Percentiles rank a stretch among this genome's conserved stretches.
Evolutionary conservation across 2,797 vertebrate genomes (phyloP).

Genomic region (Hirundo rustica): DNA sequence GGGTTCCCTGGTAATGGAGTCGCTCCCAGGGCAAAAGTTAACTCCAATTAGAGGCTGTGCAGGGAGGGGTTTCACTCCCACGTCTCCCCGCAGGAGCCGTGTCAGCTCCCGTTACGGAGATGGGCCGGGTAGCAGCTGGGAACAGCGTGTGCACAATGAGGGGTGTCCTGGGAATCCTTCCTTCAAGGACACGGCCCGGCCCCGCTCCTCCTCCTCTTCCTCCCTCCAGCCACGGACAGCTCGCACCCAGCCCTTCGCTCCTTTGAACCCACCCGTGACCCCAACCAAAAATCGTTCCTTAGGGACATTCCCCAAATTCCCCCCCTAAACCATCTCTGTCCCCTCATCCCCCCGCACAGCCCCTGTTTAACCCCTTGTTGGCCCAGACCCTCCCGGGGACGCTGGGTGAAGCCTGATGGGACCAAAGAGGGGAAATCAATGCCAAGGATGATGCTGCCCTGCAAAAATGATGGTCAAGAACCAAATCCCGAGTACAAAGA

Average conservation of each 20-base stretch:
- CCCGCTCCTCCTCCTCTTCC: not conserved
- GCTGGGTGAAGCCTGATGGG: not conserved
- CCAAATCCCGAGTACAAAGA: too few relatives aligned
- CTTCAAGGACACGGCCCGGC: not conserved
- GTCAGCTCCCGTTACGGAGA: slow-evolving; percentile 59
- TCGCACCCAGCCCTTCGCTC: rapidly evolving
- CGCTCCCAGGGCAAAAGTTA: slow-evolving; percentile 50
- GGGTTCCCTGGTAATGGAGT: slow-evolving; percentile 41
- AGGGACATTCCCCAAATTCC: rapidly evolving
- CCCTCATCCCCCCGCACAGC: too few relatives aligned
- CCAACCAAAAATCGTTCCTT: not conserved
- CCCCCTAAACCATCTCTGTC: rapidly evolving
- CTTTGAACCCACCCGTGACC: not conserved
- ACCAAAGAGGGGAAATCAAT: not conserved
- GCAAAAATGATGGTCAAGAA: not conserved
- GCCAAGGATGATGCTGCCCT: not conserved
- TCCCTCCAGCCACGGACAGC: not conserved
- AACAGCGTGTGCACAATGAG: slow-evolving; percentile 7
- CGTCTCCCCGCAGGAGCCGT: not conserved
- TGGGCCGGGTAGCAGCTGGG: slow-evolving; percentile 32
- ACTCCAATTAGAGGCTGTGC: slow-evolving; percentile 21
- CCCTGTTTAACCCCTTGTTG: not conserved
- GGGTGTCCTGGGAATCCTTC: slow-evolving; percentile 27
- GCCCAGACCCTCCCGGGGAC: not conserved
- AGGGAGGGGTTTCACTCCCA: not conserved